Base-by-base conservation (phyloP, 2,797 vertebrate species). In the Cossypha caffra region DNA sequence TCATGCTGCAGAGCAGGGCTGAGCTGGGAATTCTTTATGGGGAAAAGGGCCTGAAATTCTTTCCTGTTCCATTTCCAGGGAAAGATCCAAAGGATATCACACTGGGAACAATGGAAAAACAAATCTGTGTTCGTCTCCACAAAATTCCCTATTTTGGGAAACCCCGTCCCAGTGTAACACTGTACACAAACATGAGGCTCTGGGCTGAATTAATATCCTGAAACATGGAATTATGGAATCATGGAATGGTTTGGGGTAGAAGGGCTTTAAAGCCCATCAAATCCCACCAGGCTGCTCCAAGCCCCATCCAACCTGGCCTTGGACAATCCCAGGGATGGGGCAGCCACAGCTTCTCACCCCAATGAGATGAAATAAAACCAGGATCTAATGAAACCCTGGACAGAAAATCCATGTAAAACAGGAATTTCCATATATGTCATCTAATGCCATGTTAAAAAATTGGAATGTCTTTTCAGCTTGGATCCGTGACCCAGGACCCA, bases 101-200 rank as follows among this genome's bases (percentile, higher is more conserved):
- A 9, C 1, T 10, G 28, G 38, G 24, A 23, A 52, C 0, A 2
- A 7, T 5, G 31, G 8, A 37, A 47, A 12, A n/a, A 7, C 0
- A 3, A 58, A 42, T 43, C 7, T 9, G 11, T 9, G 13, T 13
- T 33, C n/a, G 8, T 13, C 13, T 54, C 51, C 58, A 33, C 1
- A 12, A 33, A 81, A 40, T n/a, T 43, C 35, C 47, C 9, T 25
- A 0, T 38, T 51, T 24, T 31, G 54, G 18, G 7, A 51, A 54
- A 47, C 0, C 2, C 0, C 0, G 4, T 52, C 45, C 26, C 13
- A 4, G 28, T 21, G 15, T 13, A 59, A 57, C 3, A 40, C 5
- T 50, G 62, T 8, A 15, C 28, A 57, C 24, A n/a, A 38, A 28
- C n/a, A n/a, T 20, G 45, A 74, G 16, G 16, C 8, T 81, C 15